Percentiles rank a stretch among this genome's conserved stretches.
Evolutionary conservation across 37 sponge, comb jelly and placozoan genomes (phyloP).

Genomic region (Eunapius fragilis): DNA sequence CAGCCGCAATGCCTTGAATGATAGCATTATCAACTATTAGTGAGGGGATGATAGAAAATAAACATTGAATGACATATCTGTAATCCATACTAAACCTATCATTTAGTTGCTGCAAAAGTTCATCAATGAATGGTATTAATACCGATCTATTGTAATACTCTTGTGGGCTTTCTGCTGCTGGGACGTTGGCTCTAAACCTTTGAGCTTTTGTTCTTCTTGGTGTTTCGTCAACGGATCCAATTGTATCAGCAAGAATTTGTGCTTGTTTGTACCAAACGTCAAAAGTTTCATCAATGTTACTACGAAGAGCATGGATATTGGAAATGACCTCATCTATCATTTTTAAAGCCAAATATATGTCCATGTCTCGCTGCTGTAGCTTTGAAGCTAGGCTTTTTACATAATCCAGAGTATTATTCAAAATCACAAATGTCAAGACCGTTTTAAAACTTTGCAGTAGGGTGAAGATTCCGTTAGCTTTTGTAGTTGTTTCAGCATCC

Average conservation of each 20-base stretch:
- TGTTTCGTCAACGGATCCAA: conserved; percentile 30
- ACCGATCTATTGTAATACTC: conserved; percentile 48
- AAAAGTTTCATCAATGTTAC: conserved; percentile 35
- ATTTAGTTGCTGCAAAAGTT: conserved; percentile 17
- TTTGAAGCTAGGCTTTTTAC: conserved; percentile 47
- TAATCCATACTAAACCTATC: conserved; percentile 25
- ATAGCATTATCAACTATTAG: neutral
- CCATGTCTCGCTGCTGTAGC: conserved; percentile 53
- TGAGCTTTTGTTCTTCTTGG: conserved; percentile 41
- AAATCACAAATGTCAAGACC: conserved; percentile 29
- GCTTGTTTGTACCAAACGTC: conserved; percentile 40
- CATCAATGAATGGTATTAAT: conserved; percentile 55
- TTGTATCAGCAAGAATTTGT: conserved; percentile 28
- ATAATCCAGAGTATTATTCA: conserved; percentile 45
- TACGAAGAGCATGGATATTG: conserved; percentile 21
- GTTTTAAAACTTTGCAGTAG: conserved; percentile 48
- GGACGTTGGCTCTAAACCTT: conserved; percentile 27
- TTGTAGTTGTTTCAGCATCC: conserved; percentile 61
- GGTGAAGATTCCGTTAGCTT: conserved; percentile 51
- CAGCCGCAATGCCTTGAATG: neutral
- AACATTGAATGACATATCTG: conserved; percentile 16
- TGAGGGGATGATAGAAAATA: conserved; percentile 41
- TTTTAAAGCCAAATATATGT: conserved; percentile 25
- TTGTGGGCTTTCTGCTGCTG: conserved; percentile 12
- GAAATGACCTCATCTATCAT: conserved; percentile 45